Conservation (phyloP, 2,797 vertebrate genomes). For the Clarias pachynema region DNA sequence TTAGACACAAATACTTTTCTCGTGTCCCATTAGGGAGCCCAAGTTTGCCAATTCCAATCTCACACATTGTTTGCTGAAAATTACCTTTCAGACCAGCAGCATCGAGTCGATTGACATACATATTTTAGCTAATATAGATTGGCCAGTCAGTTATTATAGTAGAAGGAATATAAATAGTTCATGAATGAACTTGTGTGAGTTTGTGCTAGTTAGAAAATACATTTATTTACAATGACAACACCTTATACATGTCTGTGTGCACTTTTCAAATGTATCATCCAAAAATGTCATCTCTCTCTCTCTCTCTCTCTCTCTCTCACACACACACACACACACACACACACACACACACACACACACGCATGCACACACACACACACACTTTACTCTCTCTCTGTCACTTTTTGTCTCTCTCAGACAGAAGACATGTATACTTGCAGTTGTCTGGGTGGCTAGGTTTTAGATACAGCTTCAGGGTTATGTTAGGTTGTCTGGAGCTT, state of each 20-base stretch:
- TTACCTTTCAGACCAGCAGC: neutral
- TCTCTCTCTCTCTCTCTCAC: neutral
- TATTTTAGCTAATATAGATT: neutral
- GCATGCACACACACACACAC: too few species aligned
- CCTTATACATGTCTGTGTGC: neutral
- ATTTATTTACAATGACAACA: neutral
- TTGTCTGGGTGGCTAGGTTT: slow-evolving; percentile 20
- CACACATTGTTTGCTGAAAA: neutral
- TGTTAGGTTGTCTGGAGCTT: slow-evolving; percentile 34
- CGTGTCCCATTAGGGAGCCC: neutral
- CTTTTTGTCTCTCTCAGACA: too few species aligned
- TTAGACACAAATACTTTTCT: too few species aligned
- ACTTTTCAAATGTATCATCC: neutral
- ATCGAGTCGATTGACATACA: neutral
- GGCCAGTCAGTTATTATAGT: slow-evolving; percentile 59
- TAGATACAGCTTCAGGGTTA: slow-evolving; percentile 37
- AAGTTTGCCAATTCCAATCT: neutral
- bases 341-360: too few species aligned
- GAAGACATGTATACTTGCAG: slow-evolving; percentile 13
- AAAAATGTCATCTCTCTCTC: slow-evolving; percentile 5
- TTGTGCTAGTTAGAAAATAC: neutral
- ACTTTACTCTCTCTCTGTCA: neutral
- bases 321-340: too few species aligned
- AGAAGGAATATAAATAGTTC: slow-evolving; percentile 65
- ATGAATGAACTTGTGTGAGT: slow-evolving; percentile 48